phyloP scores from a whole-genome alignment of 2,797 vertebrate genomes.

The Balearica regulorum region DNA sequence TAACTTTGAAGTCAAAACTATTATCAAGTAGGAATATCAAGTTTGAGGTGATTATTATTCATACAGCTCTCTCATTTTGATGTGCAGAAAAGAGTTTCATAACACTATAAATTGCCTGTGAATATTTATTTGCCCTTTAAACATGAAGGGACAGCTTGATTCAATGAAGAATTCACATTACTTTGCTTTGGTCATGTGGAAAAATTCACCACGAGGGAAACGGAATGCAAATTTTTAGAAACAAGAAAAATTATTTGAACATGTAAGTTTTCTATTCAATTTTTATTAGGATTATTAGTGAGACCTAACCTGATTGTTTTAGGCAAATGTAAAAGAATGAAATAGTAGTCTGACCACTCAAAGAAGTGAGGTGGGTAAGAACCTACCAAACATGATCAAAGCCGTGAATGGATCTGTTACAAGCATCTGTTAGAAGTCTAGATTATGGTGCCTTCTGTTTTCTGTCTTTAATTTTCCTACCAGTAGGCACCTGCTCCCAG shows the following conservation, averaged over 20 bases:
- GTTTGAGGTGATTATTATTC: neutral
- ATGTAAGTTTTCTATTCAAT: neutral
- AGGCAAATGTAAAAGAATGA: neutral
- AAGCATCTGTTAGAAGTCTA: neutral
- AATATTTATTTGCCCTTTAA: neutral
- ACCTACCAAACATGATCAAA: neutral
- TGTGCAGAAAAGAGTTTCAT: neutral
- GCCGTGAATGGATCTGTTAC: rapidly evolving
- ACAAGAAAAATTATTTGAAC: neutral
- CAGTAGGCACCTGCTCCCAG: neutral
- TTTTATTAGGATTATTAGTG: neutral
- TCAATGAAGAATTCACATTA: neutral
- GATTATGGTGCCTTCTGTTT: neutral
- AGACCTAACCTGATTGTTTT: neutral
- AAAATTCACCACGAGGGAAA: neutral
- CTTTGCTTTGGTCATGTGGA: neutral
- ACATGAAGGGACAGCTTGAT: neutral
- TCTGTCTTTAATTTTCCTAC: neutral
- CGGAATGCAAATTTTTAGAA: neutral
- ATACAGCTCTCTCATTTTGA: neutral
- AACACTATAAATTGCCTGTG: neutral
- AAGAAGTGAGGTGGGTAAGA: neutral
- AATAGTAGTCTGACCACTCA: neutral
- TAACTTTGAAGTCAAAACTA: neutral
- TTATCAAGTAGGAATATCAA: neutral